These are phyloP conservation scores for Trissolcus basalis DNA, from an alignment of 1,140 invertebrate species.

Conservation along the genomic window DNA sequence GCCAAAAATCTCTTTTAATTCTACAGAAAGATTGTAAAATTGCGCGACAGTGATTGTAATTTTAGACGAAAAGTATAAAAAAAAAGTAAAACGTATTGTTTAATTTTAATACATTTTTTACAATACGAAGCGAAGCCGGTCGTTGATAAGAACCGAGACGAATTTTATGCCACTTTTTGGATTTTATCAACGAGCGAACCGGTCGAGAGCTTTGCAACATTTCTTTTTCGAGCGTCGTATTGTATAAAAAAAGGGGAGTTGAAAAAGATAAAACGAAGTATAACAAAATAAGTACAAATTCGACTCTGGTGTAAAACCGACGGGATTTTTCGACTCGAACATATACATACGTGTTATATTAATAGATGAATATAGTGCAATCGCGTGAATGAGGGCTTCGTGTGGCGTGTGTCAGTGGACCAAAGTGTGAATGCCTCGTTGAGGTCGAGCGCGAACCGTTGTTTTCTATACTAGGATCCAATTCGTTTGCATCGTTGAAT, in stretches of 20 bases:
- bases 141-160: conserved; percentile 40
- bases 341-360: conserved; percentile 71
- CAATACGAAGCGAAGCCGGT: conserved; percentile 50
- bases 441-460: conserved; percentile 27
- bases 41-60: too few relatives aligned
- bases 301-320: conserved; percentile 69
- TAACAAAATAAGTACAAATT: conserved; percentile 74
- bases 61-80: too few relatives aligned
- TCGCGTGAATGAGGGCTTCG: conserved; percentile 68
- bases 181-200: conserved; percentile 31
- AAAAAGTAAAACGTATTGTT: too few relatives aligned
- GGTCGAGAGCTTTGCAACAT: conserved; percentile 66
- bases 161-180: conserved; percentile 13
- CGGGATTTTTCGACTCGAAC: conserved; percentile 68
- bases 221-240: conserved; percentile 66
- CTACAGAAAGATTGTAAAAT: too few relatives aligned
- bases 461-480: conserved; percentile 23
- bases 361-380: conserved; percentile 73
- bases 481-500: conserved; percentile 24
- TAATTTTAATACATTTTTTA: too few relatives aligned
- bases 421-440: conserved; percentile 70
- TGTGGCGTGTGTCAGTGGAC: conserved; percentile 71
- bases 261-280: conserved; percentile 58
- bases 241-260: conserved; percentile 63
- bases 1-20: too few relatives aligned